Percentiles rank a stretch among this genome's conserved stretches.
These are phyloP conservation scores for Anoplius nigerrimus DNA, from an alignment of 2,888 invertebrate genomes.

Conservation along the genomic window DNA sequence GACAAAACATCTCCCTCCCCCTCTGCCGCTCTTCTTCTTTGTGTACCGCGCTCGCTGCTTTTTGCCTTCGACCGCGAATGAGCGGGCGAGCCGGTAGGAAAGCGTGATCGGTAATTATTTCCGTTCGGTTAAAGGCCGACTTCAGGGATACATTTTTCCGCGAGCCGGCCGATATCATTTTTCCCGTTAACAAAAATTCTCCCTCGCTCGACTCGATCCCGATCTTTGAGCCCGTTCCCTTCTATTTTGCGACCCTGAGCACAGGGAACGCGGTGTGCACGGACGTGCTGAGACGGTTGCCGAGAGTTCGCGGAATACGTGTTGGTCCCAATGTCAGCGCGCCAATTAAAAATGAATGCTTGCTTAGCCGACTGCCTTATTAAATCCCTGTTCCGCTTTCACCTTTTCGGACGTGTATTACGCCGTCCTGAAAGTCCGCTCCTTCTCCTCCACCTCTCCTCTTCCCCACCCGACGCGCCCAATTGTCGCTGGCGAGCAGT, in stretches of 20 bases:
- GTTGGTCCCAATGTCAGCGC: conserved; percentile 60
- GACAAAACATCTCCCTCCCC: too few relatives aligned
- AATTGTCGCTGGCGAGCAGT: neutral
- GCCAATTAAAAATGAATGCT: conserved; percentile 63
- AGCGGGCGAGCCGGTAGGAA: too few relatives aligned
- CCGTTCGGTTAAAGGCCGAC: too few relatives aligned
- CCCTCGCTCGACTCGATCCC: neutral
- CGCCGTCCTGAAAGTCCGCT: neutral
- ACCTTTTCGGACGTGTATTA: too few relatives aligned
- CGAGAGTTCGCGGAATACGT: conserved; percentile 47
- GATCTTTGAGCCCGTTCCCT: neutral
- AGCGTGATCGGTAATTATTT: too few relatives aligned
- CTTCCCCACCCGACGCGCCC: neutral
- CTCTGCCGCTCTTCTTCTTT: too few relatives aligned
- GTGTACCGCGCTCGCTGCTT: too few relatives aligned
- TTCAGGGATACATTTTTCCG: too few relatives aligned
- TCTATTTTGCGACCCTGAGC: conserved; percentile 5
- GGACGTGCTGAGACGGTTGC: conserved; percentile 36
- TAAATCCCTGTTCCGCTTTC: conserved; percentile 40
- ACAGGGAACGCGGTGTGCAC: neutral
- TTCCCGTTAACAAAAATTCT: too few relatives aligned
- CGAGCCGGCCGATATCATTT: too few relatives aligned
- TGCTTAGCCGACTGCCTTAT: conserved; percentile 54
- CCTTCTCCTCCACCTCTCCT: conserved; percentile 4
- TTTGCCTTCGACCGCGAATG: too few relatives aligned